Conservation (phyloP, 2,888 invertebrate genomes). For the Boloria euphrosyne region DNA sequence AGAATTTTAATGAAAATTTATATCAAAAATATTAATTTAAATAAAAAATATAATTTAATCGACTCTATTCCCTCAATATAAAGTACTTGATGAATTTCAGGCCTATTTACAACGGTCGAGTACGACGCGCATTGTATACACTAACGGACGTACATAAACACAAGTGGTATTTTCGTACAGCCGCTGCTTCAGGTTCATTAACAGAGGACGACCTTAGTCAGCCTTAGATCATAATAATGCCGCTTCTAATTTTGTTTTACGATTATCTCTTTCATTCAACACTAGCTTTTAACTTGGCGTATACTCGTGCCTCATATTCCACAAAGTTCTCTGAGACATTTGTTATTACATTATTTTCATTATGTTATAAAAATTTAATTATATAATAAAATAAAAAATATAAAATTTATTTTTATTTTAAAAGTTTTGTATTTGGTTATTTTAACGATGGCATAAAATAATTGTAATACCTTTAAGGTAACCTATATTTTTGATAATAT, state of each 20-base stretch:
- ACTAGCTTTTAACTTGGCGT: slow-evolving; percentile 9
- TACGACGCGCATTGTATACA: slow-evolving; percentile 54
- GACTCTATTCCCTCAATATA: slow-evolving; percentile 47
- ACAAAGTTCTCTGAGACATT: slow-evolving; percentile 2
- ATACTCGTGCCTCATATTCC: neutral
- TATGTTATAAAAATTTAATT: neutral
- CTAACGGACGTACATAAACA: slow-evolving; percentile 57
- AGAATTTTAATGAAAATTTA: neutral
- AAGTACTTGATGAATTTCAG: slow-evolving; percentile 66
- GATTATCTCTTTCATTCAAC: slow-evolving; percentile 30
- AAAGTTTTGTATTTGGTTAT: too few relatives aligned
- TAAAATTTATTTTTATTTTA: too few relatives aligned
- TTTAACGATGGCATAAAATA: too few relatives aligned
- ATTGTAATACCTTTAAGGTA: too few relatives aligned
- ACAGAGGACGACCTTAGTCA: slow-evolving; percentile 52
- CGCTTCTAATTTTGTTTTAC: slow-evolving; percentile 34
- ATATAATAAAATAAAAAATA: neutral
- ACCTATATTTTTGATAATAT: too few relatives aligned
- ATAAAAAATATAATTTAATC: slow-evolving; percentile 3
- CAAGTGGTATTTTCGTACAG: slow-evolving; percentile 60
- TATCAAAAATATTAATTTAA: neutral
- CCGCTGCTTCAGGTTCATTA: slow-evolving; percentile 59
- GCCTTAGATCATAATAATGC: slow-evolving; percentile 36
- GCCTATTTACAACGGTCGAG: slow-evolving; percentile 52
- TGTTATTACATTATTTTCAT: neutral